phyloP scores from a whole-genome alignment of 37 sponge, comb jelly and placozoan species.

The Dysidea cf. avara region DNA sequence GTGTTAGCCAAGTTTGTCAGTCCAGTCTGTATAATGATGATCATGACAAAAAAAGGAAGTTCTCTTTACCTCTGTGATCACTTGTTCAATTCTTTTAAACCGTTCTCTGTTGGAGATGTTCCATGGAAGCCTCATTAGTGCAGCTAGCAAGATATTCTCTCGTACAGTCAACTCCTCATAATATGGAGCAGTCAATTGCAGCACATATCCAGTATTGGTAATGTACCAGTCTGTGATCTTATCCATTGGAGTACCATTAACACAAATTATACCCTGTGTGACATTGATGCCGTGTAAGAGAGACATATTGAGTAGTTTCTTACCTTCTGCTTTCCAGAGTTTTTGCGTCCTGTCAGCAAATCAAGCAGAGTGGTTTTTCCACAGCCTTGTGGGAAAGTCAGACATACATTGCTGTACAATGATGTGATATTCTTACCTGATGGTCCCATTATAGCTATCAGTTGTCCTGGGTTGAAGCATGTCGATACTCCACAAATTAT shows the following conservation, averaged over 20 bases:
- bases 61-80: slow-evolving; percentile 38
- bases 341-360: slow-evolving; percentile 61
- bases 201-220: slow-evolving; percentile 63
- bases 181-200: slow-evolving; percentile 65
- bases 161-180: slow-evolving; percentile 71
- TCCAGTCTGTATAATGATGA: slow-evolving; percentile 48
- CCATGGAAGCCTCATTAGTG: slow-evolving; percentile 45
- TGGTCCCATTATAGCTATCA: slow-evolving; percentile 91
- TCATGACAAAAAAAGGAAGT: neutral
- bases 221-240: slow-evolving; percentile 46
- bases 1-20: slow-evolving; percentile 71
- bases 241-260: slow-evolving; percentile 54
- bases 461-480: slow-evolving; percentile 86
- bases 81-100: slow-evolving; percentile 46
- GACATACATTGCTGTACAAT: neutral
- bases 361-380: slow-evolving; percentile 84
- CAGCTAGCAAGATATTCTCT: slow-evolving; percentile 70
- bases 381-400: slow-evolving; percentile 39
- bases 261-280: slow-evolving; percentile 34
- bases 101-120: slow-evolving; percentile 10
- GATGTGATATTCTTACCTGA: slow-evolving; percentile 34
- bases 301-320: neutral
- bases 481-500: slow-evolving; percentile 72
- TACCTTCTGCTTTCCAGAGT: slow-evolving; percentile 15
- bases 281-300: neutral